These are phyloP conservation scores for Caenorhabditis brenneri DNA, from an alignment of 1,140 invertebrate genomes.

Conservation along the genomic window DNA sequence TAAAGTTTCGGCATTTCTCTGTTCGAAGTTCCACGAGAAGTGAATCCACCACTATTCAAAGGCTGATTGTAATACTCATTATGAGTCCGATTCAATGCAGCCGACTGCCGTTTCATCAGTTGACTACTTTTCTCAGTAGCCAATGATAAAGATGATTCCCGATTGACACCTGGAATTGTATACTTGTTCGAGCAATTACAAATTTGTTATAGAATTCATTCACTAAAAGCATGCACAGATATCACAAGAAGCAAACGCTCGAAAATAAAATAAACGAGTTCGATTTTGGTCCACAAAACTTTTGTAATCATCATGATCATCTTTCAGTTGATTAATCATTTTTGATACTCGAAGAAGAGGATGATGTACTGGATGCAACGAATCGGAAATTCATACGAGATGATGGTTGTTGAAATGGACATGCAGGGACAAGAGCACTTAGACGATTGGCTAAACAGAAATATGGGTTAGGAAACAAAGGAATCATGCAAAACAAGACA, in stretches of 20 bases:
- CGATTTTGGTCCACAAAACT: background rate
- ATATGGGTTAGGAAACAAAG: no score
- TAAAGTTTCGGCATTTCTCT: conserved; percentile 16
- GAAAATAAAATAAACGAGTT: background rate
- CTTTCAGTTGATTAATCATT: background rate
- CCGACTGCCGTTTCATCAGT: conserved; percentile 20
- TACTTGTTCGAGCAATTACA: background rate
- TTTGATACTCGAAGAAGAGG: background rate
- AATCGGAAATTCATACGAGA: background rate
- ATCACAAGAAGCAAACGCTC: background rate
- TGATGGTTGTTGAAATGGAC: background rate
- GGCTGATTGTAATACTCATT: conserved; percentile 14
- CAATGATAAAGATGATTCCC: conserved; percentile 30
- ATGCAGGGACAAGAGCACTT: background rate
- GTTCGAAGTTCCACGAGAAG: background rate
- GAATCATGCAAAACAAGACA: background rate
- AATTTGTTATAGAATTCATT: background rate
- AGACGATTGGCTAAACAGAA: background rate
- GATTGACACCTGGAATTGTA: conserved; percentile 27
- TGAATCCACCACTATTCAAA: conserved; percentile 5
- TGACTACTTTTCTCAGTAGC: conserved; percentile 7
- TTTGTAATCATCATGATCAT: no score
- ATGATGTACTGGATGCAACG: background rate
- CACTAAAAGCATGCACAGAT: background rate
- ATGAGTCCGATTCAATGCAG: background rate